Evolutionary conservation across 2,113 vertebrate genomes (phyloP), one percentile per base, ranked within the genome.

Genomic region (Macaca mulatta): DNA sequence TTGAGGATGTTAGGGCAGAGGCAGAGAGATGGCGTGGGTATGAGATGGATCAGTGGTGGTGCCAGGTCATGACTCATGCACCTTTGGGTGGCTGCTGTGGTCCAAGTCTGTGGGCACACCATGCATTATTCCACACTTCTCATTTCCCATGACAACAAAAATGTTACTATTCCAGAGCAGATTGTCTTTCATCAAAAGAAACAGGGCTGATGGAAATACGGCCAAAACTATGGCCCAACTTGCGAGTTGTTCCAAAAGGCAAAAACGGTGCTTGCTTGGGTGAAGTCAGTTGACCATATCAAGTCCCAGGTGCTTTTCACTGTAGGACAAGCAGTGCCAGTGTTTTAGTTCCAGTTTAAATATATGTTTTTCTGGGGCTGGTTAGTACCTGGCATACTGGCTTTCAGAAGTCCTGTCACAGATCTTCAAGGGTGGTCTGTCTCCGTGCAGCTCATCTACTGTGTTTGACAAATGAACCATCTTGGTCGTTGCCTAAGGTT

Each of bases 121-220:
- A 0, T n/a, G 18, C 4, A 9, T 61, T 61, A 12, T 12, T 22
- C 67, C 69, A 8, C 22, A 14, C 67, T 78, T 43, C 57, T 72
- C 38, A 0, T n/a, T 67, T 48, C 69, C 43, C 8, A 0, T 22
- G 89, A n/a, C 0, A 2, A 8, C 5, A 0, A 8, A 13, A 6
- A 18, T n/a, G n/a, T 32, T 3, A 4, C 69, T 78, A 48, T 45
- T 52, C 20, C 52, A 38, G 48, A 57, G 11, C 57, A 43, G 40
- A 64, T 96, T 74, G 3, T 17, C 77, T 90, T 77, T 38, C 50
- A 50, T 22, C n/a, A 38, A 10, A 89, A 95, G 59, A 92, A 82
- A 45, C 27, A 23, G 80, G 55, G 59, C 61, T 45, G 45, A 9
- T 95, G 59, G 69, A 40, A 77, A 89, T 5, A 8, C 81, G 22